These are phyloP conservation scores for Sebastes vulpes DNA, from an alignment of 2,797 vertebrate species.

Conservation along the genomic window DNA sequence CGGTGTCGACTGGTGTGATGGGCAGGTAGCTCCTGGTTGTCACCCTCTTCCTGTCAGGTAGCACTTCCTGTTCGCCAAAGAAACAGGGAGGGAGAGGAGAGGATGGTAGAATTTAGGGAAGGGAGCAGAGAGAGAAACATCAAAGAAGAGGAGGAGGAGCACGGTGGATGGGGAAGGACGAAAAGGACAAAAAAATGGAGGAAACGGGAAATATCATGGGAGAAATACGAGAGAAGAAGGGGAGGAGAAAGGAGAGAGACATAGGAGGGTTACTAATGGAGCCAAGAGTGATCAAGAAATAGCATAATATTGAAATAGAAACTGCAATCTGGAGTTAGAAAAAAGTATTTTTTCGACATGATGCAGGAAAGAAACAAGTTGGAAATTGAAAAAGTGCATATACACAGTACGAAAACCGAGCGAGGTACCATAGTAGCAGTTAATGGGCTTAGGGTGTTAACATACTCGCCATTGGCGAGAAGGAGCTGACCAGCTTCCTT, in stretches of 20 bases:
- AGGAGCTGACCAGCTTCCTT: conserved; percentile 41
- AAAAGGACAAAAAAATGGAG: conserved; percentile 5
- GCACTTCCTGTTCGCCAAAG: conserved; percentile 85
- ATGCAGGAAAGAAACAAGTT: background rate
- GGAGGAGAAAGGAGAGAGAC: background rate
- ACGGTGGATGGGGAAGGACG: background rate
- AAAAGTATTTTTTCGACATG: background rate
- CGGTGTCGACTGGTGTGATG: conserved; percentile 90
- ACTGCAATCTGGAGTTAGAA: background rate
- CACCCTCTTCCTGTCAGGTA: conserved; percentile 92
- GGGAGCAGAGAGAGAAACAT: background rate
- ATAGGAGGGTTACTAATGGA: conserved; percentile 17
- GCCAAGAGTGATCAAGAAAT: background rate
- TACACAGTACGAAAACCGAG: background rate
- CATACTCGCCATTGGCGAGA: conserved; percentile 1
- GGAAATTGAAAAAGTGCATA: background rate
- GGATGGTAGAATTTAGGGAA: background rate
- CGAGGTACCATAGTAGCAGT: conserved; percentile 9
- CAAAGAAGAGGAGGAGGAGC: conserved; percentile 26
- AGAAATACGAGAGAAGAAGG: background rate
- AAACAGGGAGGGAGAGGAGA: background rate
- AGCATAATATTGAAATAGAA: conserved; percentile 13
- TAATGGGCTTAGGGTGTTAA: conserved; percentile 63
- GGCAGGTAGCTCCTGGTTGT: conserved; percentile 91
- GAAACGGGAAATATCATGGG: background rate